phyloP scores from a whole-genome alignment of 2,113 vertebrate genomes.

The Charina bottae region DNA sequence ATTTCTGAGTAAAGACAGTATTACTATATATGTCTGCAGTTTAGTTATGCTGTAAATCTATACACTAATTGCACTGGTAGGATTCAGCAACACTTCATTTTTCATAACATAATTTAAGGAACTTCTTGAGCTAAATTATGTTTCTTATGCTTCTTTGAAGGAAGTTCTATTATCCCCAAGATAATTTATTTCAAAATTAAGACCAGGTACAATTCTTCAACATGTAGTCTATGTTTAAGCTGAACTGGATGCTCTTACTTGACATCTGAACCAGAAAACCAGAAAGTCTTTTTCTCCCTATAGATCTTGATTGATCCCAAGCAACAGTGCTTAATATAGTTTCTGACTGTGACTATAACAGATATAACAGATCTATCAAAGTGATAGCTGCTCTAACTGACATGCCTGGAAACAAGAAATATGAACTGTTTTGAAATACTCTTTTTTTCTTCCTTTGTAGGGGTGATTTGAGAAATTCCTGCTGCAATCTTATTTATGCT shows the following conservation, averaged over 20 bases:
- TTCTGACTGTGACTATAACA: slow-evolving; percentile 79
- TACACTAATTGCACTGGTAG: too few species aligned
- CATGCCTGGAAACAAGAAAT: slow-evolving; percentile 62
- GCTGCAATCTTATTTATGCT: background rate
- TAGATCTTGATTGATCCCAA: slow-evolving; percentile 65
- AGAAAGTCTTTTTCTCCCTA: slow-evolving; percentile 20
- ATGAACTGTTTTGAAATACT: background rate
- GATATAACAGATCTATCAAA: slow-evolving; percentile 77
- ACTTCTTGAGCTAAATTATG: too few species aligned
- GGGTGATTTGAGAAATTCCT: background rate
- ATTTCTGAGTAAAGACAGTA: too few species aligned
- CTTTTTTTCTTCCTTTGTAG: background rate
- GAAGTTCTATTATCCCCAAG: background rate
- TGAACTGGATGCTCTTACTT: background rate
- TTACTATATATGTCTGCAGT: background rate
- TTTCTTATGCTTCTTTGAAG: background rate
- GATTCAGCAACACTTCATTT: background rate
- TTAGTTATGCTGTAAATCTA: background rate
- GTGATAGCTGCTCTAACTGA: slow-evolving; percentile 72
- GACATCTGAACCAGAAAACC: too few species aligned
- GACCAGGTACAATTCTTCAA: background rate
- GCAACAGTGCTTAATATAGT: slow-evolving; percentile 79
- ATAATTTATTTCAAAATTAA: background rate
- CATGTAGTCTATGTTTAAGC: background rate
- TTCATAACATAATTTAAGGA: background rate